Evolutionary conservation across 2,113 vertebrate species (phyloP), one percentile per base, ranked within the genome.

Genomic region (Arenaria interpres): DNA sequence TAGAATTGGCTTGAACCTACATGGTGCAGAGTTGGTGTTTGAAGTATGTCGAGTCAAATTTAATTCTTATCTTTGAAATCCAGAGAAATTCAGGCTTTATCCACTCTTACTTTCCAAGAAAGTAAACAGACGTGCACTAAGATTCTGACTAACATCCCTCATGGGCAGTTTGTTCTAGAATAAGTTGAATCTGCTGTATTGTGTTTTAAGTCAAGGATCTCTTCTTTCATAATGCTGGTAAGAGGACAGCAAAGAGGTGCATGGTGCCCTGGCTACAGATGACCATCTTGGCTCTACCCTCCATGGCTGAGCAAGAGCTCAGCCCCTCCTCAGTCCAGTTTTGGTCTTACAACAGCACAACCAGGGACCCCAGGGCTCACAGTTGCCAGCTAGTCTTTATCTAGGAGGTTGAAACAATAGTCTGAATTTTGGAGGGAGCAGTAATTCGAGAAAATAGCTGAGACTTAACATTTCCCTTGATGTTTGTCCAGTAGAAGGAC

Each of bases 41-140:
- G 53, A 87, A 69, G 21, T 50, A 30, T 66, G 72, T 77, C 77
- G 41, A 93, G 63, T 76, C 24, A 72, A 85, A 85, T 87, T 72
- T 71, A 67, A 80, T 77, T 73, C 37, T 76, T 89, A 37, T 23
- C 48, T 86, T 91, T 83, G 69, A 88, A 96, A 96, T 80, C 62
- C 41, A 56, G 60, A 93, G n/a, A 88, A 86, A 88, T 56, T 84
- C 66, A 72, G 54, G 39, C 33, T 90, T 88, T 84, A 45, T 9
- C 8, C 83, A 73, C 72, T 80, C 35, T 46, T 83, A n/a, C 25
- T 77, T 80, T 63, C 56, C 51, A 57, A 51, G 74, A 48, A 75
- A 87, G 63, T 69, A 77, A 79, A 22, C 32, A 79, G 57, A 84
- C 67, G 13, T 33, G 28, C 25, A 45, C 39, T 46, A 80, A 67